Evolutionary conservation across 2,797 vertebrate genomes (phyloP).

Genomic region (Acrossocheilus wenchowensis): DNA sequence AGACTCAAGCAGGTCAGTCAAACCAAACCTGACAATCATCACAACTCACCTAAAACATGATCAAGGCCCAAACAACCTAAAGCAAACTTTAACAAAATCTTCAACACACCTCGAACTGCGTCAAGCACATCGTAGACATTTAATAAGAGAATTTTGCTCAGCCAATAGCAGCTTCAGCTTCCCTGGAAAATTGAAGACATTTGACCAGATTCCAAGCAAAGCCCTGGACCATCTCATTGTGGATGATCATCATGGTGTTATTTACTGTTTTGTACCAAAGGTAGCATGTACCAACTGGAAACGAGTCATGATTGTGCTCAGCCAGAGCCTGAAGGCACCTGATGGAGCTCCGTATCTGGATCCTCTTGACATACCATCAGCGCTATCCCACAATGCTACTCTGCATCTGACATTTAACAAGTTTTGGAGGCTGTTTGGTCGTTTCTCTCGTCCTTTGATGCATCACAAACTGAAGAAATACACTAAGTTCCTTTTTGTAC

Average conservation of each 20-base stretch:
- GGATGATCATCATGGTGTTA: conserved; percentile 89
- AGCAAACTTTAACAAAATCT: background rate
- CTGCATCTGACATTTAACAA: conserved; percentile 84
- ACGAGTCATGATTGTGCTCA: conserved; percentile 92
- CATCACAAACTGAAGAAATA: conserved; percentile 90
- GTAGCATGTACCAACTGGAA: conserved; percentile 96
- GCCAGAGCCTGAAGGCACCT: conserved; percentile 84
- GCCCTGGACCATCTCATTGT: conserved; percentile 92
- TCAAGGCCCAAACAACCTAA: background rate
- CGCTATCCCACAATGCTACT: conserved; percentile 86
- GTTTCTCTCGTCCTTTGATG: conserved; percentile 74
- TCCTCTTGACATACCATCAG: conserved; percentile 84
- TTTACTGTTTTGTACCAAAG: conserved; percentile 97
- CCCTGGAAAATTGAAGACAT: conserved; percentile 2
- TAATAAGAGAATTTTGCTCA: background rate
- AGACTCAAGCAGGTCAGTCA: conserved; percentile 17
- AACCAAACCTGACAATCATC: conserved; percentile 1
- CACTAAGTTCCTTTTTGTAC: conserved; percentile 95
- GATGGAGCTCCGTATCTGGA: conserved; percentile 85
- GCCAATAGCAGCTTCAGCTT: background rate
- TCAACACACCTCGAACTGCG: background rate
- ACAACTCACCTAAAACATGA: background rate
- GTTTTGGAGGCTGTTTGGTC: conserved; percentile 81
- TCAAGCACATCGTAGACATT: conserved; percentile 14
- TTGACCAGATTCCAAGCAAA: conserved; percentile 83